Evolutionary conservation across 2,797 vertebrate genomes (phyloP).

Genomic region (Xenopus petersii): DNA sequence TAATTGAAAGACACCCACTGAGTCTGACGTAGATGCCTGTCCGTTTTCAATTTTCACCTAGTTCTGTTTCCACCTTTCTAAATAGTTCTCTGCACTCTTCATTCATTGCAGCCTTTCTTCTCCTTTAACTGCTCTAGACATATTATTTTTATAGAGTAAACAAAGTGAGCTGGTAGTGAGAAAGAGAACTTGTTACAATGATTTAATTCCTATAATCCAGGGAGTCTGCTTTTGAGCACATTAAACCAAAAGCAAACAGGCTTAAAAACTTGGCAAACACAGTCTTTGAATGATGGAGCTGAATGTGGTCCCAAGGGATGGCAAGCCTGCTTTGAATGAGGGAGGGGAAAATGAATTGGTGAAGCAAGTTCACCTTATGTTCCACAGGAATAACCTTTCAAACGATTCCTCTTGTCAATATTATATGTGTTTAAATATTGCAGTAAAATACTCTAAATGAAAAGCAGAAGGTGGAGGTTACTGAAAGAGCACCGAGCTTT

Average conservation of each 20-base stretch:
- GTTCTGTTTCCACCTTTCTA: too few species aligned
- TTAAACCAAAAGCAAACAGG: neutral
- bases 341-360: neutral
- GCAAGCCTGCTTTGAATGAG: conserved; percentile 1
- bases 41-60: too few species aligned
- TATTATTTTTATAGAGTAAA: conserved; percentile 29
- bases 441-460: too few species aligned
- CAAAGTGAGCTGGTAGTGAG: conserved; percentile 3
- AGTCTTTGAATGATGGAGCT: conserved; percentile 2
- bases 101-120: neutral
- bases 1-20: too few species aligned
- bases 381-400: neutral
- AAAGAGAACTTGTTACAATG: conserved; percentile 3
- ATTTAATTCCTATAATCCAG: conserved; percentile 1
- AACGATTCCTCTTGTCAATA: neutral
- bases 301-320: conserved; percentile 18
- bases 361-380: conserved; percentile 5
- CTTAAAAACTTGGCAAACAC: conserved; percentile 41
- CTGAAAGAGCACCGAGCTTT: too few species aligned
- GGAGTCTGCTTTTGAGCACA: conserved; percentile 27
- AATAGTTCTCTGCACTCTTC: too few species aligned
- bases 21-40: too few species aligned
- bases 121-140: neutral
- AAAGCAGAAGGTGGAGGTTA: too few species aligned
- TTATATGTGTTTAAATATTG: neutral